These are phyloP conservation scores for Pristionchus entomophagus DNA, from an alignment of 2,888 invertebrate genomes.

Conservation along the genomic window DNA sequence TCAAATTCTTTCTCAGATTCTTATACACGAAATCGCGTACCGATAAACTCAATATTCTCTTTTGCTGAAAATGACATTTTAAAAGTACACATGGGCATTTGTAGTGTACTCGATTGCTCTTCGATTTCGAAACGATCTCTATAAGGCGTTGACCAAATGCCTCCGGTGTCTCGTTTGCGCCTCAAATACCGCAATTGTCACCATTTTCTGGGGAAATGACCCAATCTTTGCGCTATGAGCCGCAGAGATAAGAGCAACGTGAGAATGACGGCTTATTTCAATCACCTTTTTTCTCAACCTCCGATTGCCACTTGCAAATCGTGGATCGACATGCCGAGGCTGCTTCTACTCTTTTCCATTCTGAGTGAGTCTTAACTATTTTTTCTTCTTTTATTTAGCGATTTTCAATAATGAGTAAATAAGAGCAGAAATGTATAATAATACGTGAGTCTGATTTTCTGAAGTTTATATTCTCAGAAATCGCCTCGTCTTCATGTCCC, in stretches of 20 bases:
- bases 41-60: no score
- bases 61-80: no score
- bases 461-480: no score
- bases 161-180: not conserved
- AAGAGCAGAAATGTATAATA: no score
- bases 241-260: not conserved
- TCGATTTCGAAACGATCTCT: not conserved
- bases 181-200: not conserved
- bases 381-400: not conserved
- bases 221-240: not conserved
- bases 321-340: not conserved
- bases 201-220: not conserved
- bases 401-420: no score
- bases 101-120: not conserved
- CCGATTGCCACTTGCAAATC: no score
- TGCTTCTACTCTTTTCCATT: not conserved
- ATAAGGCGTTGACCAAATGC: not conserved
- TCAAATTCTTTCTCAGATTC: no score
- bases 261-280: not conserved
- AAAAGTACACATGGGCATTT: no score
- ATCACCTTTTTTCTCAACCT: not conserved
- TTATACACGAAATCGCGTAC: no score
- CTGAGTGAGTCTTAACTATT: not conserved
- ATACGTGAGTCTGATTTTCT: no score
- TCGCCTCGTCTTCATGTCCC: no score